Evolutionary conservation across 2,113 vertebrate species (phyloP), one percentile per base, ranked within the genome.

Genomic region (Chloropsis hardwickii): DNA sequence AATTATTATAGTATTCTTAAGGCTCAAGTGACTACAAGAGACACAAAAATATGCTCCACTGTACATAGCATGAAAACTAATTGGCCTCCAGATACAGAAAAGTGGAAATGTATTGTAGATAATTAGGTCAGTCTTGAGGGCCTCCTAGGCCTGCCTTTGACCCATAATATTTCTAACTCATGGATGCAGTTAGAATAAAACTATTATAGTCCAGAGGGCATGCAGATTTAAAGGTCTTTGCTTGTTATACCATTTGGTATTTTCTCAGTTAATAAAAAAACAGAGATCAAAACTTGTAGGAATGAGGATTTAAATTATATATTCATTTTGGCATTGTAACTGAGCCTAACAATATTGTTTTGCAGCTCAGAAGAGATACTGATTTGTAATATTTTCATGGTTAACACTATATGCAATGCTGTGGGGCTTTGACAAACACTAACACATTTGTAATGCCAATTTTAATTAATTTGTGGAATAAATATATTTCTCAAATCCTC

Each of bases 381-480:
- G 40, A 33, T 58, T 79, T 92, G 45, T 72, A 90, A 80, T 58
- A 93, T 76, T 71, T 85, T 28, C 81, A 58, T 51, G 15, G 33
- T 56, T 88, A 56, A 71, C 15, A 67, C 7, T 48, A 31, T 33
- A 82, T 48, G 31, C 25, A 64, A 37, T 78, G 44, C 29, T 56
- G 29, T 44, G 69, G 48, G 77, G 53, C 53, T 86, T 54, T 51
- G 51, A 88, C 39, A 92, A 80, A 84, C 28, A 54, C 20, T 58
- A 78, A 91, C 5, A 33, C 6, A 51, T 64, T 86, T 94, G 28
- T 81, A 83, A 91, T 74, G 86, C n/a, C 44, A 89, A 23, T 74
- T 70, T 70, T 81, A 96, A 95, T 96, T 95, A 87, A 94, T 57
- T 74, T 84, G 33, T 91, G 27, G 23, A 77, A 67, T 86, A 92